These are phyloP conservation scores for Sebastes jordani DNA, from an alignment of 2,797 vertebrate species.

Conservation along the genomic window DNA sequence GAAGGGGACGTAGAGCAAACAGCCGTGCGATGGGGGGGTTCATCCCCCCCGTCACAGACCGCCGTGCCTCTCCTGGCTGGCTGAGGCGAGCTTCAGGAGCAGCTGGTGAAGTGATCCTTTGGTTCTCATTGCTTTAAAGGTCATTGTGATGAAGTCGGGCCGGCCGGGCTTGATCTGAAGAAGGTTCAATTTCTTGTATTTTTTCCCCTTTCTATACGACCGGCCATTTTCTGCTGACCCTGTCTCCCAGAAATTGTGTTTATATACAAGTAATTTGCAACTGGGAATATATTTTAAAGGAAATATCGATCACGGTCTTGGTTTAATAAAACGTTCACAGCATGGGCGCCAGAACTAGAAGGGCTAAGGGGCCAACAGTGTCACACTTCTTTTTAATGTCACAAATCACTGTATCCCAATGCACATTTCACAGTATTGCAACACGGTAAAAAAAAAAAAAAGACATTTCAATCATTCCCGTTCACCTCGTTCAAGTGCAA, in stretches of 20 bases:
- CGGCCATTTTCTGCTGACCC: neutral
- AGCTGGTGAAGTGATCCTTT: slow-evolving; percentile 19
- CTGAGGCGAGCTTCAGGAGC: slow-evolving; percentile 6
- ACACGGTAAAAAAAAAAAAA: too few relatives aligned
- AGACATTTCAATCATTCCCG: too few relatives aligned
- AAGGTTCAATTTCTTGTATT: neutral
- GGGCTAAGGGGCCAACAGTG: too few relatives aligned
- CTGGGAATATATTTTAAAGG: neutral
- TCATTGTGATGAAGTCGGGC: neutral
- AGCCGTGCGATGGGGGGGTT: neutral
- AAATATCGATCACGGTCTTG: neutral
- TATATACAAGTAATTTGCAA: neutral
- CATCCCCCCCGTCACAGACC: neutral
- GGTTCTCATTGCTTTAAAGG: neutral
- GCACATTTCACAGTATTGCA: too few relatives aligned
- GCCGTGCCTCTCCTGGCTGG: neutral
- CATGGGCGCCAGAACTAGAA: too few relatives aligned
- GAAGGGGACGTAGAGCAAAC: neutral
- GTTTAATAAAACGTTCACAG: neutral
- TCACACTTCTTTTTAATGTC: too few relatives aligned
- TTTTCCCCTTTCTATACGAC: too few relatives aligned
- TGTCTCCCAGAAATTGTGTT: neutral
- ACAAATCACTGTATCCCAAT: too few relatives aligned
- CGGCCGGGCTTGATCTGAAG: neutral
- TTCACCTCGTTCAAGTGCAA: too few relatives aligned